phyloP scores from a whole-genome alignment of 2,888 invertebrate species.

The Thecocarcelia acutangulata region DNA sequence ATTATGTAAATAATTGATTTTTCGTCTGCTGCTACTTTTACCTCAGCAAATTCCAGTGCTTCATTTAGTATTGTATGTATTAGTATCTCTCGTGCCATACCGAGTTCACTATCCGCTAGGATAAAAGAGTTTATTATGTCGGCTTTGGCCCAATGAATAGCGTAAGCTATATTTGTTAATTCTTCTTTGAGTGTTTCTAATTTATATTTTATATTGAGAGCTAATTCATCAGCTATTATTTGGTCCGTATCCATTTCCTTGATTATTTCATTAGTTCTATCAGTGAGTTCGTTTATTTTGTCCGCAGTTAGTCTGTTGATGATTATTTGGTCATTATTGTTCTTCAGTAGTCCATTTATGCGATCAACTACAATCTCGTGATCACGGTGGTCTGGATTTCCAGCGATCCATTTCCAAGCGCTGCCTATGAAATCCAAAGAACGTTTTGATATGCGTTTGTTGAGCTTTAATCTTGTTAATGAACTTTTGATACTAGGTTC shows the following conservation, averaged over 20 bases:
- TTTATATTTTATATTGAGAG: not conserved
- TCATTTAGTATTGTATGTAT: not conserved
- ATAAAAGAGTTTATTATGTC: not conserved
- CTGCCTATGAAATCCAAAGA: conserved; percentile 48
- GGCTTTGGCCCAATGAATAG: conserved; percentile 17
- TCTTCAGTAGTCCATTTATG: conserved; percentile 9
- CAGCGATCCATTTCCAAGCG: conserved; percentile 3
- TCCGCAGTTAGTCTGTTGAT: conserved; percentile 11
- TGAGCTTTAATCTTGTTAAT: not conserved
- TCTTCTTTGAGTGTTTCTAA: conserved; percentile 15
- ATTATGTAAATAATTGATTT: too few relatives aligned
- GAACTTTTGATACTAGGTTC: not conserved
- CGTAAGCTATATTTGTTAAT: conserved; percentile 27
- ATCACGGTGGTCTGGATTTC: conserved; percentile 5
- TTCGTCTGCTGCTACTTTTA: not conserved
- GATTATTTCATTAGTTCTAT: too few relatives aligned
- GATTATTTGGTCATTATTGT: conserved; percentile 24
- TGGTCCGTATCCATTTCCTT: conserved; percentile 1
- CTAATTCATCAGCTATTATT: conserved; percentile 14
- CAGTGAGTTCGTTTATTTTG: too few relatives aligned
- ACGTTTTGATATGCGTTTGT: conserved; percentile 6
- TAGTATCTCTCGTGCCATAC: not conserved
- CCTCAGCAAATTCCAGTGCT: conserved; percentile 15
- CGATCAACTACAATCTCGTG: conserved; percentile 8
- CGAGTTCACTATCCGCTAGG: not conserved